Conservation (phyloP, 2,797 vertebrate genomes). For the Darevskia nairensis region DNA sequence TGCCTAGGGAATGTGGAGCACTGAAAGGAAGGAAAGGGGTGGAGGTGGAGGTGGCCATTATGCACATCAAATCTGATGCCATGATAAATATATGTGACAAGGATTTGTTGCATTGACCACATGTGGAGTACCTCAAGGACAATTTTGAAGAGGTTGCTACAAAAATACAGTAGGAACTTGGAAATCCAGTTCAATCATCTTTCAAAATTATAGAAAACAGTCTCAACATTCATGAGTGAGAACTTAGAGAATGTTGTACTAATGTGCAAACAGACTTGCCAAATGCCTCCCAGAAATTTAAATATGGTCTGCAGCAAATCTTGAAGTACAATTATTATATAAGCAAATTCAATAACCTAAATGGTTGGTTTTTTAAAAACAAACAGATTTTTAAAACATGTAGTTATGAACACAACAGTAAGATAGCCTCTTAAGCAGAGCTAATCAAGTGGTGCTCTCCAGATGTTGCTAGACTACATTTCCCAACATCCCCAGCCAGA, state of each 20-base stretch:
- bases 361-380: no score
- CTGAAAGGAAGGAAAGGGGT: background rate
- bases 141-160: background rate
- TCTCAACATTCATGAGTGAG: background rate
- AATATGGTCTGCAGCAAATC: background rate
- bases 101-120: conserved; percentile 1
- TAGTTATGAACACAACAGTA: background rate
- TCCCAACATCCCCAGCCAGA: no score
- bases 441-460: no score
- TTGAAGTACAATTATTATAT: background rate
- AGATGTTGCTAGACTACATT: no score
- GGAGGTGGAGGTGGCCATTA: background rate
- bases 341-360: background rate
- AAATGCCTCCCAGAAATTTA: background rate
- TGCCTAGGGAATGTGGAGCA: background rate
- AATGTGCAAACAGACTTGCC: conserved; percentile 14
- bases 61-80: background rate
- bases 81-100: background rate
- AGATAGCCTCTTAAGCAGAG: background rate
- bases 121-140: background rate
- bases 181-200: background rate
- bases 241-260: background rate
- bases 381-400: background rate
- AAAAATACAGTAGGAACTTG: background rate
- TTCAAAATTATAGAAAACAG: background rate